Evolutionary conservation across 2,888 invertebrate species (phyloP), one percentile per base, ranked within the genome.

Genomic region (Hypsopygia costalis): DNA sequence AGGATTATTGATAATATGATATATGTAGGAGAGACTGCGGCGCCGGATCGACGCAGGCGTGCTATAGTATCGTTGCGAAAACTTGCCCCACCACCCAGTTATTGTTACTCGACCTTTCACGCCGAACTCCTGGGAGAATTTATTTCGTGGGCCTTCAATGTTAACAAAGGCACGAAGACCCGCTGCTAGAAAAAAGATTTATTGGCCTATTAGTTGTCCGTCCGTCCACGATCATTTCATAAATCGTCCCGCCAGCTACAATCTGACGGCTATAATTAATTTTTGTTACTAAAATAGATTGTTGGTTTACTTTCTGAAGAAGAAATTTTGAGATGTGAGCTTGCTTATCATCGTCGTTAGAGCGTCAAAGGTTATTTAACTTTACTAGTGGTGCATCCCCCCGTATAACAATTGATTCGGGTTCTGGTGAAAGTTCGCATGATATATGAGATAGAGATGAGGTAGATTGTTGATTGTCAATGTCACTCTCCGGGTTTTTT

Each of bases 31-130:
- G n/a, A n/a, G n/a, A n/a, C 20, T 41, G 29, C 30, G 76, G 75
- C 81, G 78, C 75, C 82, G 45, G 55, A 59, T 61, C 58, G 78
- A 71, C 81, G 77, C 72, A 4, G 69, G 8, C 36, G 7, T 21
- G 27, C 27, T 28, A 28, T 28, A 16, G 36, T 51, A 52, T 52
- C 55, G 61, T 77, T 69, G 67, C 71, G 69, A 77, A 78, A 79
- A 74, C 55, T 61, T 51, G 58, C 49, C 58, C 62, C 57, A 56
- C 52, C 57, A 58, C 65, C 77, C 74, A 73, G 75, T 76, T 77
- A 79, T 73, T 76, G 76, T 75, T 65, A 72, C 69, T 53, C 65
- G 81, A 79, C 78, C 78, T 81, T 82, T 81, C 63, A 55, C 52
- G 51, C 52, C 49, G 51, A 59, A 50, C 73, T 69, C 69, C 62